Evolutionary conservation across 2,797 vertebrate genomes (phyloP).

Genomic region (Chloroceryle amazona): DNA sequence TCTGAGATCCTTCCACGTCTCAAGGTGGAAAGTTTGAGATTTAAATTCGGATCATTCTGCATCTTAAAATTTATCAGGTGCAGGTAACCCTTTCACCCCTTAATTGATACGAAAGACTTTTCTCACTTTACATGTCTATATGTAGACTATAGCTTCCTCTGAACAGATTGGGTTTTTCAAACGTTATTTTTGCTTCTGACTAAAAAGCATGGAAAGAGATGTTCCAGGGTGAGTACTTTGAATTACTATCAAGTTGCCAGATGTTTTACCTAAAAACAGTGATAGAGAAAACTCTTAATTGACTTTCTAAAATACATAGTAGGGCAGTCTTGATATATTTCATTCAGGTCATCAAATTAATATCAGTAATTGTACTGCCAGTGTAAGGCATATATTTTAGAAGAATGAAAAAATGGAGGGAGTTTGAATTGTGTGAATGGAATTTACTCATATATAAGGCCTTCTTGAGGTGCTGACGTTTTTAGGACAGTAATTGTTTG

Average conservation of each 20-base stretch:
- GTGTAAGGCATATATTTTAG: constrained; percentile 27
- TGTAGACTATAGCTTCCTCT: constrained; percentile 21
- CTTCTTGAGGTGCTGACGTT: constrained; percentile 62
- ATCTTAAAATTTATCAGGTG: constrained; percentile 13
- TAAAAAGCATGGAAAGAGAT: neutral
- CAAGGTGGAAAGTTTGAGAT: neutral
- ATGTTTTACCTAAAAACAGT: constrained; percentile 3
- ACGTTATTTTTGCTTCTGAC: neutral
- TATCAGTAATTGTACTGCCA: constrained; percentile 22
- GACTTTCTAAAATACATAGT: constrained; percentile 11
- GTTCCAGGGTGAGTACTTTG: neutral
- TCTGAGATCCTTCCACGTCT: neutral
- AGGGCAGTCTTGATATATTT: constrained; percentile 46
- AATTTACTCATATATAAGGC: constrained; percentile 41
- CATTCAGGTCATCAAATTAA: constrained; percentile 1
- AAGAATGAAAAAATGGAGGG: constrained; percentile 47
- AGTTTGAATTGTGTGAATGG: constrained; percentile 23
- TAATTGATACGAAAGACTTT: constrained; percentile 1
- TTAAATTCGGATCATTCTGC: constrained; percentile 5
- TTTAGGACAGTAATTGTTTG: constrained; percentile 74
- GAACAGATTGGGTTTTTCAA: neutral
- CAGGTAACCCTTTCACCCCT: neutral
- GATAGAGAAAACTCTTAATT: neutral
- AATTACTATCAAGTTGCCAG: constrained; percentile 32
- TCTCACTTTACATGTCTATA: neutral